Evolutionary conservation across 1,140 invertebrate species (phyloP).

Genomic region (Drosophila kepulauana): DNA sequence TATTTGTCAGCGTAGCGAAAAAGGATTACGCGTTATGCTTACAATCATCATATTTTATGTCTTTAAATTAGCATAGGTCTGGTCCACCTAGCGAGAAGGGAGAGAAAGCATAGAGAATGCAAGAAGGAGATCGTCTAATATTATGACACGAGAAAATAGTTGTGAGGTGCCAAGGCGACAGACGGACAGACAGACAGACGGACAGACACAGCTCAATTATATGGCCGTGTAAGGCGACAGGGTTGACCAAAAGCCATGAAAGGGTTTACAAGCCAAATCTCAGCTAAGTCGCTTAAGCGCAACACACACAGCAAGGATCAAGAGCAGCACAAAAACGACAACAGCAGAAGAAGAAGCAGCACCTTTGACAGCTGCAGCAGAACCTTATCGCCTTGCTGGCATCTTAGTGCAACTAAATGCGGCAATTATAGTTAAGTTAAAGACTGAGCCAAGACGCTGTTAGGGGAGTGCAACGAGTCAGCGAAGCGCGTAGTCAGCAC

Average conservation of each 20-base stretch:
- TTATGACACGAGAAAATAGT: constrained; percentile 55
- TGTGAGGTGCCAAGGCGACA: constrained; percentile 8
- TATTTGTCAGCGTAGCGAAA: constrained; percentile 60
- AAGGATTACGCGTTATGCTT: constrained; percentile 49
- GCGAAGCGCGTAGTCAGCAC: constrained; percentile 53
- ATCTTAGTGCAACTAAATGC: constrained; percentile 63
- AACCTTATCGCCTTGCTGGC: constrained; percentile 33
- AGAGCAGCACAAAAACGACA: too few species aligned
- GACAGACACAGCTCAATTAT: constrained; percentile 62
- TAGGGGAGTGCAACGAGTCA: constrained; percentile 26
- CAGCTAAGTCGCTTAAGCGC: constrained; percentile 38
- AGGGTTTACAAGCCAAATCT: constrained; percentile 45
- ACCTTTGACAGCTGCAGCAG: not conserved
- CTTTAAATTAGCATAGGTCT: constrained; percentile 28
- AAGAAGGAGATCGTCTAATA: constrained; percentile 32
- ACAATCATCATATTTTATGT: constrained; percentile 66
- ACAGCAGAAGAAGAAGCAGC: not conserved
- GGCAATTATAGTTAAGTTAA: constrained; percentile 65
- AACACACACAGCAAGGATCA: not conserved
- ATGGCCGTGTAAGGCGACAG: constrained; percentile 20
- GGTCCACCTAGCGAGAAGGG: not conserved
- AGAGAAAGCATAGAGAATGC: not conserved
- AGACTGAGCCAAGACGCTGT: constrained; percentile 24
- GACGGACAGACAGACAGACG: constrained; percentile 22
- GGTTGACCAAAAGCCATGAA: constrained; percentile 7